Percentiles rank a stretch among this genome's conserved stretches.
These are phyloP conservation scores for Heterodera filipjevi DNA, from an alignment of 2,888 invertebrate species.

Conservation along the genomic window DNA sequence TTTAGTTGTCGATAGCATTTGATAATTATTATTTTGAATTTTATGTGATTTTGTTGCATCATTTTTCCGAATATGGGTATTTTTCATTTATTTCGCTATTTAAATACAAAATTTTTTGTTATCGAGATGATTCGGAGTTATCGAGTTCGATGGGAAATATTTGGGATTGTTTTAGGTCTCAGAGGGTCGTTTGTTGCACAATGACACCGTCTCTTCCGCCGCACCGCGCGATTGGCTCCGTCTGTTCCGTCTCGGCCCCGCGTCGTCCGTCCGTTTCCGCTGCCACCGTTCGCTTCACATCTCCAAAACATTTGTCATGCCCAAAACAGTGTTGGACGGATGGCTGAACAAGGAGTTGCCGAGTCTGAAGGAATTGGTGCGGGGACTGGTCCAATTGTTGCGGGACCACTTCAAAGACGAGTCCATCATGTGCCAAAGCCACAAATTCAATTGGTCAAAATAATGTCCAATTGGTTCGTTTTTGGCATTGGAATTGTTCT, in stretches of 20 bases:
- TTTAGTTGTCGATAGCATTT: not conserved
- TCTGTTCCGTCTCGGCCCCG: not conserved
- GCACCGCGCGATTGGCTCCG: not conserved
- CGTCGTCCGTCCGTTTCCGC: not conserved
- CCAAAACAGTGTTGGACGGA: not conserved
- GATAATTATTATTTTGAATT: not conserved
- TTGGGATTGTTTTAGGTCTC: not conserved
- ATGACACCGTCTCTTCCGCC: not conserved
- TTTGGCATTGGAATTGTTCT: too few species aligned
- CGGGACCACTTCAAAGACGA: conserved; percentile 1
- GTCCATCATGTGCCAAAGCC: not conserved
- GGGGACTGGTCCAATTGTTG: not conserved
- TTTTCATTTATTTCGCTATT: not conserved
- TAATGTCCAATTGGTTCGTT: too few species aligned
- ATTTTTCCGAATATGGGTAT: not conserved
- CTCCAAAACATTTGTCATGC: not conserved
- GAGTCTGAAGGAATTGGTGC: not conserved
- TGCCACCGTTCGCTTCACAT: not conserved
- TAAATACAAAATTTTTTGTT: not conserved
- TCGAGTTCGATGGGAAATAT: not conserved
- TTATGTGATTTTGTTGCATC: not conserved
- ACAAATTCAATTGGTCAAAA: too few species aligned
- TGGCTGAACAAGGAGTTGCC: not conserved
- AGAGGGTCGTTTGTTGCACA: not conserved
- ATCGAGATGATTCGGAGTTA: too few species aligned